These are phyloP conservation scores for Drosophila villosipedis DNA, from an alignment of 2,888 invertebrate species.

Conservation along the genomic window DNA sequence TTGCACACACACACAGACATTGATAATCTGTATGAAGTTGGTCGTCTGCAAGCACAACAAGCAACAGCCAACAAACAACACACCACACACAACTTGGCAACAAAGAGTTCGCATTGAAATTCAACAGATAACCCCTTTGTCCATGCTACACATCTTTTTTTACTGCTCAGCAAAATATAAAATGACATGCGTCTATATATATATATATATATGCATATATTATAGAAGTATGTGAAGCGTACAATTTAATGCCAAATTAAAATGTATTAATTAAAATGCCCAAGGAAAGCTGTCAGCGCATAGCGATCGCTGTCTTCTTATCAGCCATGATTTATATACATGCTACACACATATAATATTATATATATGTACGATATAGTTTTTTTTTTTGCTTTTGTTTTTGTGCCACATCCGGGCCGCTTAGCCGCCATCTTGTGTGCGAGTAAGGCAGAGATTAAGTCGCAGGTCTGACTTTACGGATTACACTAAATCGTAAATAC, in stretches of 20 bases:
- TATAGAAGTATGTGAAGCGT: conserved; percentile 6
- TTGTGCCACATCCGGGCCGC: conserved; percentile 71
- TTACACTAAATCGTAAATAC: conserved; percentile 18
- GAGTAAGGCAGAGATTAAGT: conserved; percentile 60
- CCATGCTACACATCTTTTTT: conserved; percentile 22
- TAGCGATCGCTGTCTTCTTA: conserved; percentile 47
- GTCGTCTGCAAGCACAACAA: not conserved
- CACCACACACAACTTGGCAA: conserved; percentile 38
- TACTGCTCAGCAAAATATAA: conserved; percentile 2
- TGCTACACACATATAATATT: not conserved
- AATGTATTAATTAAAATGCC: conserved; percentile 72
- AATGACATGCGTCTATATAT: conserved; percentile 10
- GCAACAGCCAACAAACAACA: not conserved
- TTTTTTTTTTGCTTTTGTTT: conserved; percentile 48
- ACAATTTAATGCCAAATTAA: conserved; percentile 76
- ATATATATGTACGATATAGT: conserved; percentile 29
- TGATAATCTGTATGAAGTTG: conserved; percentile 6
- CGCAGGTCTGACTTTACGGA: not conserved
- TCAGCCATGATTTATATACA: conserved; percentile 69
- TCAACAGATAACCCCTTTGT: conserved; percentile 78
- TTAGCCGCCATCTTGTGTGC: conserved; percentile 61
- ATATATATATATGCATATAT: conserved; percentile 5
- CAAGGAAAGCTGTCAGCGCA: conserved; percentile 40
- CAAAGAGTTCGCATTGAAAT: conserved; percentile 66
- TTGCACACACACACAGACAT: not conserved